Conservation (phyloP, 2,797 vertebrate species). For the Selene dorsalis region DNA sequence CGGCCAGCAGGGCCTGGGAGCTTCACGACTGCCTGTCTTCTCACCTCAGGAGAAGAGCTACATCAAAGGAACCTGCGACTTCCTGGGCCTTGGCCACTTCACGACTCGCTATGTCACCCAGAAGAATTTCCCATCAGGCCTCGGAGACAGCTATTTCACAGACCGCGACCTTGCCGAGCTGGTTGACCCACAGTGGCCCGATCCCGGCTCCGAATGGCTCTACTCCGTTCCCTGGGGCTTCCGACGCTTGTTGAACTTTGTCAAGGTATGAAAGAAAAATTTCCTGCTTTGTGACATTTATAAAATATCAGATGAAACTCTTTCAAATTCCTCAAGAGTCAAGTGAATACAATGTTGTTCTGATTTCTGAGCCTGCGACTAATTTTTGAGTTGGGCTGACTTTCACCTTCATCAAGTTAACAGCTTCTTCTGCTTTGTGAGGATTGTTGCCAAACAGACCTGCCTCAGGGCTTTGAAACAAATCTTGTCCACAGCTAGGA, state of each 20-base stretch:
- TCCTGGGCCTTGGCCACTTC: conserved; percentile 92
- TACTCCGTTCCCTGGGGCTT: conserved; percentile 93
- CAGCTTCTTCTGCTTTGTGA: no score
- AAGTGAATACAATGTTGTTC: no score
- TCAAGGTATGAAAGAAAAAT: conserved; percentile 84
- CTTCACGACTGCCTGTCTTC: conserved; percentile 88
- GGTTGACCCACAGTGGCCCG: conserved; percentile 90
- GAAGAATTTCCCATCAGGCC: conserved; percentile 86
- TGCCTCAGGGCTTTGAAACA: no score
- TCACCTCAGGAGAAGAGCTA: conserved; percentile 90
- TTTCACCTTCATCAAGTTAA: no score
- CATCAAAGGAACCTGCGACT: conserved; percentile 91
- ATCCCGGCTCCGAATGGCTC: conserved; percentile 89
- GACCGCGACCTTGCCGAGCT: conserved; percentile 89
- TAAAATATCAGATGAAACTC: not conserved
- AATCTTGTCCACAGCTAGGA: no score
- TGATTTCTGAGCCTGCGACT: no score
- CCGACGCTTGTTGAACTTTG: conserved; percentile 90
- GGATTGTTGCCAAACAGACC: no score
- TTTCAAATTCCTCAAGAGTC: not conserved
- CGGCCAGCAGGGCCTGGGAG: conserved; percentile 87
- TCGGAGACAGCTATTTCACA: conserved; percentile 86
- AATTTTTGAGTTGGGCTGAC: no score
- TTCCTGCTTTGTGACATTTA: not conserved
- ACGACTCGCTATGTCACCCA: conserved; percentile 89